Base-by-base conservation (phyloP, 2,888 invertebrate genomes). In the Synanthedon vespiformis region DNA sequence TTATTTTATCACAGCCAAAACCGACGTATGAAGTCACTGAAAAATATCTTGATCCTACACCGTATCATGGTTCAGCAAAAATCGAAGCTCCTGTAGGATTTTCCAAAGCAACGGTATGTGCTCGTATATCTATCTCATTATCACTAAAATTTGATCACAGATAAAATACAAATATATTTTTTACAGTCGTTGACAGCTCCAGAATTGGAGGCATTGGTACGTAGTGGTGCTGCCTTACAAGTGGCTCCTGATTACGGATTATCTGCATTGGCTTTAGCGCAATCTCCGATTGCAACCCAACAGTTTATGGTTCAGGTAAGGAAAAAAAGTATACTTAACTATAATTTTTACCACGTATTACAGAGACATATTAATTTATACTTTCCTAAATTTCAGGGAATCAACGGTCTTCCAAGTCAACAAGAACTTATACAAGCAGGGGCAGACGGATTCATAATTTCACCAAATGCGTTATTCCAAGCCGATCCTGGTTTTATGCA, bases 401-500 rank as follows among this genome's bases (percentile, higher is more conserved):
- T 70, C 55, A 69, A 66, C 54, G 67, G 63, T 12, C 54, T 80
- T 18, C 81, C 81, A 56, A 66, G 73, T 3, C 80, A 74, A 47
- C 82, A 80, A 55, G 78, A 85, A 5, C 60, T 80, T 8, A 56
- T 77, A 44, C 76, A 75, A 51, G 67, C 77, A 13, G 80, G 77
- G 49, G 71, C 78, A 2, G 81, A 82, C 55, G 76, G 79, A 10
- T 70, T 81, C 50, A 70, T 83, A 16, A 78, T 85, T 57, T 72
- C 81, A 54, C 81, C 81, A 3, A 77, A 76, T 56, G 72, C 79
- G 11, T 69, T 90, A 6, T 90, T 89, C 58, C 89, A 89, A 65
- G 83, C 89, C 10, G 89, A 89, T 59, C 81, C 81, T n/a, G 65
- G 72, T 57, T 88, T 79, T 57, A 65, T 89, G 52, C 86, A 86